Percentiles rank a stretch among this genome's conserved stretches.
Evolutionary conservation across 2,797 vertebrate genomes (phyloP).

Genomic region (Bovichtus variegatus): DNA sequence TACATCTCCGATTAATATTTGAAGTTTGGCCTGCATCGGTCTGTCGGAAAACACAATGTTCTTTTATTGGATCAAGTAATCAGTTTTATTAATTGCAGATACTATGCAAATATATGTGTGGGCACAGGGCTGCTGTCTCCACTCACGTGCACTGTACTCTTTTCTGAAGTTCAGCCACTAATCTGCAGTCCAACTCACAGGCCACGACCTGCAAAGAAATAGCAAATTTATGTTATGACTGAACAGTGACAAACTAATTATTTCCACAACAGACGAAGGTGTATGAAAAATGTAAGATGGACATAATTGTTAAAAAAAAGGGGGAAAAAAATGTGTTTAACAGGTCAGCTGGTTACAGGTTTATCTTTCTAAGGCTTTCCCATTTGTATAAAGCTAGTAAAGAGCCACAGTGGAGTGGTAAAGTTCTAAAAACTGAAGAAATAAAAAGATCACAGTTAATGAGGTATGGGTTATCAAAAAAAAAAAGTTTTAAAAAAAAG

Average conservation of each 20-base stretch:
- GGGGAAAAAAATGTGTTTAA: fast-evolving
- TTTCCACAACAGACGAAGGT: neutral
- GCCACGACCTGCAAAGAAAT: conserved; percentile 90
- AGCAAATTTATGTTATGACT: neutral
- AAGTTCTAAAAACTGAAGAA: neutral
- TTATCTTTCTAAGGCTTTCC: neutral
- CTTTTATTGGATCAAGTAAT: neutral
- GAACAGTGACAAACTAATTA: neutral
- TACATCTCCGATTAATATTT: conserved; percentile 94
- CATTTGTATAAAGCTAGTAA: neutral
- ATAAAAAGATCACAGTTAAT: neutral
- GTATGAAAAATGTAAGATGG: neutral
- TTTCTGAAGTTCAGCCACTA: conserved; percentile 98
- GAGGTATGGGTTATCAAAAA: neutral
- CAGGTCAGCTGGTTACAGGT: neutral
- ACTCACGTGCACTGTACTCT: conserved; percentile 98
- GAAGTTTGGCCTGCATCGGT: conserved; percentile 93
- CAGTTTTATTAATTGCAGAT: neutral
- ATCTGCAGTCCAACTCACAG: conserved; percentile 95
- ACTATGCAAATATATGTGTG: neutral
- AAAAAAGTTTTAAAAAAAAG: too few species aligned
- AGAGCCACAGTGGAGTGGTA: neutral
- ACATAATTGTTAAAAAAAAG: neutral
- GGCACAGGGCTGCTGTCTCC: neutral
- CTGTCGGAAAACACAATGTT: conserved; percentile 73